phyloP scores from a whole-genome alignment of 2,797 vertebrate species.

The Semaprochilodus insignis region DNA sequence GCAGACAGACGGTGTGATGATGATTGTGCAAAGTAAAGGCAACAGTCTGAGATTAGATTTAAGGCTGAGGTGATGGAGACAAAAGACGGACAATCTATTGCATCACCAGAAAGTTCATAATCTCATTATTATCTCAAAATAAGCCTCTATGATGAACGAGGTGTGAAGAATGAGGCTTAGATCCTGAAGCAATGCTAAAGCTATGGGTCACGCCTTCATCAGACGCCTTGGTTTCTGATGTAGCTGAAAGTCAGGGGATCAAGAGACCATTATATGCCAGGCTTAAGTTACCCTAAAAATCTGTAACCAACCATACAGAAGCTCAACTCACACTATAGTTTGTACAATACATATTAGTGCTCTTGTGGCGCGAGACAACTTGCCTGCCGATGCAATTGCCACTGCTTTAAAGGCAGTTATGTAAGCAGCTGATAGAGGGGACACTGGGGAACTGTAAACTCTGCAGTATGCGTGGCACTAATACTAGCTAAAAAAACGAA shows the following conservation, averaged over 20 bases:
- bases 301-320: constrained; percentile 37
- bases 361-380: background rate
- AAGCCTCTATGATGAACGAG: constrained; percentile 47
- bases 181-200: constrained; percentile 44
- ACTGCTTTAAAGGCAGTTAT: constrained; percentile 60
- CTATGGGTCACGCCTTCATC: constrained; percentile 14
- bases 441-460: constrained; percentile 49
- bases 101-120: constrained; percentile 72
- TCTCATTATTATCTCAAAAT: constrained; percentile 57
- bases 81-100: constrained; percentile 64
- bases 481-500: constrained; percentile 48
- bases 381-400: constrained; percentile 43
- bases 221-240: background rate
- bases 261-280: background rate
- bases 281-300: constrained; percentile 12
- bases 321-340: constrained; percentile 15
- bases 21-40: constrained; percentile 69
- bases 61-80: constrained; percentile 93
- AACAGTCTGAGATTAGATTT: constrained; percentile 77
- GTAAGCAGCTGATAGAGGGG: constrained; percentile 52
- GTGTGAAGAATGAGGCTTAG: constrained; percentile 17
- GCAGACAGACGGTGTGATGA: constrained; percentile 43
- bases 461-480: constrained; percentile 70
- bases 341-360: constrained; percentile 33
- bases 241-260: constrained; percentile 12